Evolutionary conservation across 2,888 invertebrate species (phyloP), one percentile per base, ranked within the genome.

Genomic region (Drosophila nigritarsus): DNA sequence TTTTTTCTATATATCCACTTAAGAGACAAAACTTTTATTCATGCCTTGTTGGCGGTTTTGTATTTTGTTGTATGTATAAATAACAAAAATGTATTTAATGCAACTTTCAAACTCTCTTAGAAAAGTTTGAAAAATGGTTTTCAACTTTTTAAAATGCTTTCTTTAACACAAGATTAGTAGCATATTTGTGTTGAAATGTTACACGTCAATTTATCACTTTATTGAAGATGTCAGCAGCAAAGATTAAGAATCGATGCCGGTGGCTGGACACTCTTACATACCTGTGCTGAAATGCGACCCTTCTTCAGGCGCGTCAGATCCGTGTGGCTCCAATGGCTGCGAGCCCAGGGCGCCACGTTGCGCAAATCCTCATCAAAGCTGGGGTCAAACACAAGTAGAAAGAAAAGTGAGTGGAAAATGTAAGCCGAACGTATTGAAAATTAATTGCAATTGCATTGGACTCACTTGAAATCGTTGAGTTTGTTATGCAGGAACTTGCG

Each of bases 401-500:
- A 59, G 50, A 30, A 53, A 29, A 18, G 49, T 56, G 30, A 54
- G 48, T 54, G 66, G 49, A 71, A 59, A 69, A 53, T 38, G 24
- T n/a, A 45, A 27, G 24, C 13, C 8, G 30, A 59, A 56, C 11
- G 42, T 50, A 65, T 79, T 63, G 73, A 63, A 72, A 64, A 68
- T 77, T 81, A 84, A 80, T 87, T 69, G 90, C 56, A 45, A 51
- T 49, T 63, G 65, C 58, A 32, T 15, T 36, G 36, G 29, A 93
- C 91, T 92, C 80, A 95, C 95, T 95, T 95, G 90, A 97, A 97
- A 92, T 97, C 96, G 92, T 96, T 96, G 87, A 98, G 95, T 92
- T 96, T 96, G 93, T 97, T 97, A 93, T 97, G 97, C 92, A 97
- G 94, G 94, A 97, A 97, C 94, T 97, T 97, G 82, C 97, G 94